Conservation (phyloP, 37 sponge, comb jelly and placozoan genomes). For the Mnemiopsis leidyi region DNA sequence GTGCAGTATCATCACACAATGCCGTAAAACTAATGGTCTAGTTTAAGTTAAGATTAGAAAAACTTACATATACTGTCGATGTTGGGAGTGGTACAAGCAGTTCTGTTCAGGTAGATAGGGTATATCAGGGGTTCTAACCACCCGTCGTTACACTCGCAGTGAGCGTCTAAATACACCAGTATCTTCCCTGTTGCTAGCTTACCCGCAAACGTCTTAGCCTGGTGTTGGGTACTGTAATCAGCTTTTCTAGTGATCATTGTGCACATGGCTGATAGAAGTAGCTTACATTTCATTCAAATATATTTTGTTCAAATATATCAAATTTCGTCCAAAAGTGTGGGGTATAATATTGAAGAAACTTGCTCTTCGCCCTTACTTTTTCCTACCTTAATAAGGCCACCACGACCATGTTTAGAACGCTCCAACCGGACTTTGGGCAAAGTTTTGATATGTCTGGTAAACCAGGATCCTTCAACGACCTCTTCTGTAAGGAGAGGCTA, state of each 20-base stretch:
- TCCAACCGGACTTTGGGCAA: slow-evolving; percentile 36
- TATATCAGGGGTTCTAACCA: slow-evolving; percentile 45
- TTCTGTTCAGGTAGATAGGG: slow-evolving; percentile 55
- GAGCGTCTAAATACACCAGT: slow-evolving; percentile 19
- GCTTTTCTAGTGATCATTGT: too few species aligned
- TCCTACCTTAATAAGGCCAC: slow-evolving; percentile 37
- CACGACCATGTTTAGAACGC: slow-evolving; percentile 14
- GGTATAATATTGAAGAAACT: too few species aligned
- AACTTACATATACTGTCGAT: slow-evolving; percentile 42
- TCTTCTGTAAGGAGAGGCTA: slow-evolving; percentile 14
- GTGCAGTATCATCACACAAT: too few species aligned
- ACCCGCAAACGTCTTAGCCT: slow-evolving; percentile 18
- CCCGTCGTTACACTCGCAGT: slow-evolving; percentile 49
- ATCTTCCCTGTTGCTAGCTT: neutral
- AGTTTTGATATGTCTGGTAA: neutral
- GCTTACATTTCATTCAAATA: too few species aligned
- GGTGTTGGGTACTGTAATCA: too few species aligned
- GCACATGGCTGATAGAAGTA: too few species aligned
- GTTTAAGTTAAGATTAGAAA: too few species aligned
- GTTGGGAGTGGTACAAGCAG: slow-evolving; percentile 40
- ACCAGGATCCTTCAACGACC: slow-evolving; percentile 28
- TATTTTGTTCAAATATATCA: too few species aligned
- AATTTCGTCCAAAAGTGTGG: too few species aligned
- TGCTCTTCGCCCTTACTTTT: too few species aligned
- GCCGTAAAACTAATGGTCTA: too few species aligned